Evolutionary conservation across 2,113 vertebrate species (phyloP), one percentile per base, ranked within the genome.

Genomic region (Cyprinus carpio): DNA sequence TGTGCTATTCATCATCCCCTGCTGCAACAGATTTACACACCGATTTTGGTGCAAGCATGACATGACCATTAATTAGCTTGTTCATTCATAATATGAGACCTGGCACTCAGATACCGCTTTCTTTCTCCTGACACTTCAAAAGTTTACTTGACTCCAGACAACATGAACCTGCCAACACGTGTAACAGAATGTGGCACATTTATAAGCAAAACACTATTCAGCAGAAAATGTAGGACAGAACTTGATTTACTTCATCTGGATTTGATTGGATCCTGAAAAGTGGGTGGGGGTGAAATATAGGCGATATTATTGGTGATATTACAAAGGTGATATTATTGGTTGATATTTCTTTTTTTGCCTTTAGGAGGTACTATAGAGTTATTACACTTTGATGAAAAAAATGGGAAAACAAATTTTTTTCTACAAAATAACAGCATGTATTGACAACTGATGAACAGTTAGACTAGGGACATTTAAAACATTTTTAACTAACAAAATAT

Each of bases 11-110:
- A 90, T 89, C 90, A 4, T 34, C 85, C 75, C 87, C 69, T 88
- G 84, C 90, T 83, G 54, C 71, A 91, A 92, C 92, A 92, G 90
- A 94, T 93, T 94, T 94, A 94, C 91, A 94, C 90, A 91, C 92
- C 90, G 87, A 88, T 91, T 93, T 87, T 90, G 90, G 91, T 81
- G 84, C 93, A 89, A 86, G 87, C 64, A 89, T 93, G 92, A 93
- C 92, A 89, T 75, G 81, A 85, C 90, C 89, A 92, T 95, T 92
- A 27, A 37, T 80, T 80, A 62, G 43, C 40, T 64, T 49, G 27
- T 11, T 27, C 84, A 40, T 76, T 67, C 43, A 67, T 51, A 78
- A 69, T 31, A 40, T 40, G 2, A 43, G 49, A 46, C 34, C 67
- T 51, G 25, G 25, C 27, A 46, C 29, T 58, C 46, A 25, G 31